A percentile compares a stretch with the other conserved stretches of the same genome.
Conservation (phyloP, 2,888 invertebrate species). For the Apamea sordens region DNA sequence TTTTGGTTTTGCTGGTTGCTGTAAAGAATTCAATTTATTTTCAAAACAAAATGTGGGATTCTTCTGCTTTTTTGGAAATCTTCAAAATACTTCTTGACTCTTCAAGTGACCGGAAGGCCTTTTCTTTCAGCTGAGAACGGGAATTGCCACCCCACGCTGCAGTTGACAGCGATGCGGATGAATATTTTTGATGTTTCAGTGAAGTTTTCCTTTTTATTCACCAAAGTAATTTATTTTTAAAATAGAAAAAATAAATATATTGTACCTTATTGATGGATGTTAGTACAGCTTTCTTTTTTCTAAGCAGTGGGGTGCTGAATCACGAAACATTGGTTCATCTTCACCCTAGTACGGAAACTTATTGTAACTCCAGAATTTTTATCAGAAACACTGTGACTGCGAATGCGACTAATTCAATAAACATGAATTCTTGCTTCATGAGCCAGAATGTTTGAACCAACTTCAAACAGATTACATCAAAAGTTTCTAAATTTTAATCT, state of each 20-base stretch:
- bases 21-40: not conserved
- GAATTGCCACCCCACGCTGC: not conserved
- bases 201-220: not conserved
- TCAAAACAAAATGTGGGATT: not conserved
- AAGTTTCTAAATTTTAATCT: conserved; percentile 65
- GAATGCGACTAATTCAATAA: conserved; percentile 57
- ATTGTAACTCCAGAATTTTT: conserved; percentile 5
- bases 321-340: not conserved
- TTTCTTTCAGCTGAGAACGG: not conserved
- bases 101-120: not conserved
- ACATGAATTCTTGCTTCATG: conserved; percentile 49
- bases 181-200: not conserved
- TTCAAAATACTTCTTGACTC: not conserved
- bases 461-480: conserved; percentile 65
- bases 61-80: not conserved
- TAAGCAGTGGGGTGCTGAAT: not conserved
- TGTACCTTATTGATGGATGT: not conserved
- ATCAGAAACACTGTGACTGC: conserved; percentile 13
- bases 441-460: conserved; percentile 46
- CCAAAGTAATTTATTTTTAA: not conserved
- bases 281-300: not conserved
- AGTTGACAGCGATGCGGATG: not conserved
- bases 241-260: not conserved
- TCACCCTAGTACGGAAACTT: not conserved
- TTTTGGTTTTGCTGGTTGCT: not conserved